phyloP scores from a whole-genome alignment of 2,113 vertebrate species.

The Ardeotis arabs region DNA sequence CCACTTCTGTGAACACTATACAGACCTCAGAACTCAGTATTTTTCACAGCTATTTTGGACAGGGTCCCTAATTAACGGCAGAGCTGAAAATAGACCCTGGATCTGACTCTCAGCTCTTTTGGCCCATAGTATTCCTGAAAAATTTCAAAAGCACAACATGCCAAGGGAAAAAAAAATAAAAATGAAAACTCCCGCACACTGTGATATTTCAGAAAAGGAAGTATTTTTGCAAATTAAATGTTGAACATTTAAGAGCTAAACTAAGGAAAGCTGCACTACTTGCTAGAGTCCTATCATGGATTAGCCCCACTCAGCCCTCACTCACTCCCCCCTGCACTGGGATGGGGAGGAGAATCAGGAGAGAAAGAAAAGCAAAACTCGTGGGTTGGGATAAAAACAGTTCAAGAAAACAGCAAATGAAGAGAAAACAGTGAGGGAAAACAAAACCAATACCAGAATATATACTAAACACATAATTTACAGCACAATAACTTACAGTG shows the following conservation, averaged over 20 bases:
- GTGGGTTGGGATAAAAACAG: too few species aligned
- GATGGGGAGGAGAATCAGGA: too few species aligned
- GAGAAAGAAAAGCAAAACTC: too few species aligned
- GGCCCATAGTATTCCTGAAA: not conserved
- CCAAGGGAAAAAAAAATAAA: not conserved
- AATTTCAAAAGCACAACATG: not conserved
- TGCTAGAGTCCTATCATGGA: not conserved
- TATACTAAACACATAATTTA: too few species aligned
- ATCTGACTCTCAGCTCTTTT: not conserved
- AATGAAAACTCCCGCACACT: not conserved
- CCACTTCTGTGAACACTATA: accelerated
- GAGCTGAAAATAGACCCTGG: not conserved
- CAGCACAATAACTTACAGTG: too few species aligned
- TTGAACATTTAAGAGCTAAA: not conserved
- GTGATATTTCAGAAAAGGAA: not conserved
- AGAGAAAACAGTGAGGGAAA: too few species aligned
- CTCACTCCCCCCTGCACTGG: too few species aligned
- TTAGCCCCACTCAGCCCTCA: too few species aligned
- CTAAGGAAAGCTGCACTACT: not conserved
- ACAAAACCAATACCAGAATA: too few species aligned
- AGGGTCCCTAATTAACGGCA: not conserved
- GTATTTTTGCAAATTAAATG: not conserved
- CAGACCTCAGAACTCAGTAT: not conserved
- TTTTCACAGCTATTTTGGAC: not conserved
- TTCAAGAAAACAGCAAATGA: too few species aligned